Evolutionary conservation across 1,140 invertebrate genomes (phyloP).

Genomic region (Sycophaga agraensis): DNA sequence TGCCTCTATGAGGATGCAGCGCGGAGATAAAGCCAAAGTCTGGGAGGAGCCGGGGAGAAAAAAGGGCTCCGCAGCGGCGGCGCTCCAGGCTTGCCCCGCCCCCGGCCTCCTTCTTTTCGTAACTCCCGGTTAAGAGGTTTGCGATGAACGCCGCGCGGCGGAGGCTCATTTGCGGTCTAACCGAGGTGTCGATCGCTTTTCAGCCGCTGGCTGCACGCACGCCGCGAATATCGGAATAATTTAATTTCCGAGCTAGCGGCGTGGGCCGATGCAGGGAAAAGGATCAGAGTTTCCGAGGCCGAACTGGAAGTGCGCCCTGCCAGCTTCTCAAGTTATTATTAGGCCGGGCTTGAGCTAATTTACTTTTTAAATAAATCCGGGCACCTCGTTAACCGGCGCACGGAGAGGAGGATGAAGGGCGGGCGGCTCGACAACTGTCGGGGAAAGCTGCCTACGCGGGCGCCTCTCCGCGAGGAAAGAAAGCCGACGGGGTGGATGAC

Average conservation of each 20-base stretch:
- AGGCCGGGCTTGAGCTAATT: slow-evolving; percentile 36
- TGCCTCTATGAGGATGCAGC: too few relatives aligned
- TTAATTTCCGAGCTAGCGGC: slow-evolving; percentile 29
- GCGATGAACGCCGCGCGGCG: too few relatives aligned
- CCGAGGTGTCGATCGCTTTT: slow-evolving; percentile 2
- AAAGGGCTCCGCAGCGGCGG: too few relatives aligned
- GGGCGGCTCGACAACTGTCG: background rate
- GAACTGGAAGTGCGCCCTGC: slow-evolving; percentile 17
- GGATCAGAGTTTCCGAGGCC: background rate
- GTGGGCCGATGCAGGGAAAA: background rate
- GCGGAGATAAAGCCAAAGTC: too few relatives aligned
- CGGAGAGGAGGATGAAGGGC: background rate
- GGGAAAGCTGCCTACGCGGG: background rate
- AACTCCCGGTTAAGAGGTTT: too few relatives aligned
- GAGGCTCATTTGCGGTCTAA: background rate
- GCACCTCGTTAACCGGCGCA: slow-evolving; percentile 32
- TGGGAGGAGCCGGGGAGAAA: too few relatives aligned
- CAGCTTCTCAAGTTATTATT: slow-evolving; percentile 34
- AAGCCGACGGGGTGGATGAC: too few relatives aligned
- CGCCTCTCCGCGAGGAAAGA: background rate
- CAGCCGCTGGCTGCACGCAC: background rate
- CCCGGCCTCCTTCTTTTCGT: too few relatives aligned
- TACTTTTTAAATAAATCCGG: slow-evolving; percentile 40
- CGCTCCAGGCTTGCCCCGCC: too few relatives aligned
- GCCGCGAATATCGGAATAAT: slow-evolving; percentile 33